A percentile compares a stretch with the other conserved stretches of the same genome.
These are phyloP conservation scores for Acanthopleura granulata DNA, from an alignment of 2,888 invertebrate genomes.

Conservation along the genomic window DNA sequence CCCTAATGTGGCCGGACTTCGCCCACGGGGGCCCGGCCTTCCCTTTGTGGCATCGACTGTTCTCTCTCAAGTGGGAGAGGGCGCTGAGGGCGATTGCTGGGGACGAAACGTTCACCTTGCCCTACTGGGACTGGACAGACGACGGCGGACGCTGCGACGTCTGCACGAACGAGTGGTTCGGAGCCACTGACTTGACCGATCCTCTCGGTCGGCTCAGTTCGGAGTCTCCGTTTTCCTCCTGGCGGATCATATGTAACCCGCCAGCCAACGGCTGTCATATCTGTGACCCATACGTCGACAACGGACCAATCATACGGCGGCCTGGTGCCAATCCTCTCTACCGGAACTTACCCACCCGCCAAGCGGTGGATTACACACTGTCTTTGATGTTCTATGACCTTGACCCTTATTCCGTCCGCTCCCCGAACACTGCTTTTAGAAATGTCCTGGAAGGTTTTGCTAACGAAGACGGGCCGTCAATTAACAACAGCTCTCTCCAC, in stretches of 20 bases:
- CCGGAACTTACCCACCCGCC: not conserved
- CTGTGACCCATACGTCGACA: constrained; percentile 19
- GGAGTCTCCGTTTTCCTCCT: not conserved
- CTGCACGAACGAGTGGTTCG: constrained; percentile 20
- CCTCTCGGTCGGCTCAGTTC: not conserved
- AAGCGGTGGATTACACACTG: constrained; percentile 4
- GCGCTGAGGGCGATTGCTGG: not conserved
- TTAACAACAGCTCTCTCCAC: not conserved
- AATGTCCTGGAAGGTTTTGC: constrained; percentile 9
- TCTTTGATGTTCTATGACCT: constrained; percentile 5
- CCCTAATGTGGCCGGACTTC: constrained; percentile 17
- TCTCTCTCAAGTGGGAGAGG: not conserved
- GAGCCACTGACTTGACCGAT: not conserved
- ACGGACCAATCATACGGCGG: constrained; percentile 10
- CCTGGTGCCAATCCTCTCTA: not conserved
- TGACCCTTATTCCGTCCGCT: not conserved
- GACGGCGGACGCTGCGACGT: constrained; percentile 4
- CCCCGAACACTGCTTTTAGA: not conserved
- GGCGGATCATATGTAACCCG: constrained; percentile 4
- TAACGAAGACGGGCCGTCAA: not conserved
- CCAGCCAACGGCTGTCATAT: not conserved
- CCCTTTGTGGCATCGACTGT: constrained; percentile 4
- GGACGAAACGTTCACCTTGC: constrained; percentile 16
- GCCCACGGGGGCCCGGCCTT: constrained; percentile 18
- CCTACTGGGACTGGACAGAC: constrained; percentile 29